Evolutionary conservation across 2,888 invertebrate species (phyloP).

Genomic region (Chymomyza procnemis): DNA sequence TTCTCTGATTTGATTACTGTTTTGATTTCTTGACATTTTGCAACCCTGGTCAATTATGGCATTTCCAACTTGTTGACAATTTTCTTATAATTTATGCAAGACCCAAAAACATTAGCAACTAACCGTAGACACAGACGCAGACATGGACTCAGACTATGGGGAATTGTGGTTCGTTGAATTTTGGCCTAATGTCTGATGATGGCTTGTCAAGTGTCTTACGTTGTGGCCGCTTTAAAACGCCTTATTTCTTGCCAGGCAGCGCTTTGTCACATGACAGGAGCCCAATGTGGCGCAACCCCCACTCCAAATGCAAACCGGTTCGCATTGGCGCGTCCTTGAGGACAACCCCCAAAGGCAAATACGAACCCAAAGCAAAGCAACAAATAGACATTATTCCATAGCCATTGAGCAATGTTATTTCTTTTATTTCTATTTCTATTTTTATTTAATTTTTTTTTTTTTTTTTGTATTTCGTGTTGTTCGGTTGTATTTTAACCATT

Average conservation of each 20-base stretch:
- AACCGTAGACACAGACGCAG: too few species aligned
- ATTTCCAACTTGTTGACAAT: neutral
- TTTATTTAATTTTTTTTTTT: neutral
- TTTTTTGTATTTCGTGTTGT: neutral
- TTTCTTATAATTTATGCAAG: neutral
- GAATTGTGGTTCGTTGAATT: neutral
- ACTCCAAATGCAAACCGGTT: constrained; percentile 21
- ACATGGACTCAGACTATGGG: neutral
- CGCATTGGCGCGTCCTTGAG: constrained; percentile 9
- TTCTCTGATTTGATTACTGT: too few species aligned
- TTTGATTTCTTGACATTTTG: too few species aligned
- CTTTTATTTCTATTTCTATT: too few species aligned
- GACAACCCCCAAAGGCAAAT: neutral
- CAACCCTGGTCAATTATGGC: neutral
- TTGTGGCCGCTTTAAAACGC: constrained; percentile 17
- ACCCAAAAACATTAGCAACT: neutral
- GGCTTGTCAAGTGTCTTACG: neutral
- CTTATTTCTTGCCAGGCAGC: constrained; percentile 22
- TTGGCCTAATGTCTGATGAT: neutral
- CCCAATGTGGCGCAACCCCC: constrained; percentile 7
- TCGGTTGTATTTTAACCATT: neutral
- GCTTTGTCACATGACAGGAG: constrained; percentile 20
- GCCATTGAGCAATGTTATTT: too few species aligned
- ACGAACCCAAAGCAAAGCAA: neutral
- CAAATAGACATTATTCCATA: too few species aligned